Percentiles rank a stretch among this genome's conserved stretches.
Conservation (phyloP, 2,888 invertebrate genomes). For the Plemyria rubiginata region DNA sequence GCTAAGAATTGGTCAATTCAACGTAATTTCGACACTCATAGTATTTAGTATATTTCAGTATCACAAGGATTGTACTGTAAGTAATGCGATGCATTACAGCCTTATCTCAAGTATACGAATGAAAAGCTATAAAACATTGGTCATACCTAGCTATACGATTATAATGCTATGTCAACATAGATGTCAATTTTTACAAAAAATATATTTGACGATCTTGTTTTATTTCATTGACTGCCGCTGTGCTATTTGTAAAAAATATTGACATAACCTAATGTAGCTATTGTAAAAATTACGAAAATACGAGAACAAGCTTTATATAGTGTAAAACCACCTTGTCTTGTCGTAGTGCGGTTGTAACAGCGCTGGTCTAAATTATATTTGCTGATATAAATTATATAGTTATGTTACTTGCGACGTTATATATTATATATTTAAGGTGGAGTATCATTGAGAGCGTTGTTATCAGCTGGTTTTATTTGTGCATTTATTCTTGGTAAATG, state of each 20-base stretch:
- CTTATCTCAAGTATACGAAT: slow-evolving; percentile 90
- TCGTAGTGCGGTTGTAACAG: slow-evolving; percentile 50
- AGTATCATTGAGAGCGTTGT: slow-evolving; percentile 11
- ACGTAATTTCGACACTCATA: slow-evolving; percentile 47
- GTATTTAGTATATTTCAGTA: slow-evolving; percentile 45
- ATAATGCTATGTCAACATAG: slow-evolving; percentile 33
- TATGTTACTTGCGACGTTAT: slow-evolving; percentile 20
- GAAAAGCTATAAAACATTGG: slow-evolving; percentile 64
- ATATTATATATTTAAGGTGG: slow-evolving; percentile 24
- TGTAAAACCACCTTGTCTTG: slow-evolving; percentile 65
- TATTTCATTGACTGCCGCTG: slow-evolving; percentile 6
- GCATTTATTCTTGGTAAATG: slow-evolving; percentile 26
- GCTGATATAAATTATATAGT: slow-evolving; percentile 20
- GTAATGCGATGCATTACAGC: slow-evolving; percentile 84
- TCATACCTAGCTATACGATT: slow-evolving; percentile 60
- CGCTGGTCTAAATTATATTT: slow-evolving; percentile 16
- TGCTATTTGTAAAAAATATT: slow-evolving; percentile 13
- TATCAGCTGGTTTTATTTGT: slow-evolving; percentile 13
- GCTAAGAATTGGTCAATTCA: slow-evolving; percentile 23
- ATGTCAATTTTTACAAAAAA: slow-evolving; percentile 26
- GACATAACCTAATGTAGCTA: slow-evolving; percentile 25
- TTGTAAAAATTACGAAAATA: slow-evolving; percentile 25
- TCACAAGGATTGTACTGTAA: slow-evolving; percentile 63
- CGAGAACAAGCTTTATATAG: slow-evolving; percentile 81
- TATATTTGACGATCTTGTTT: slow-evolving; percentile 7